Percentiles rank a stretch among this genome's conserved stretches.
Evolutionary conservation across 2,888 invertebrate genomes (phyloP).

Genomic region (Trachelus tabidus): DNA sequence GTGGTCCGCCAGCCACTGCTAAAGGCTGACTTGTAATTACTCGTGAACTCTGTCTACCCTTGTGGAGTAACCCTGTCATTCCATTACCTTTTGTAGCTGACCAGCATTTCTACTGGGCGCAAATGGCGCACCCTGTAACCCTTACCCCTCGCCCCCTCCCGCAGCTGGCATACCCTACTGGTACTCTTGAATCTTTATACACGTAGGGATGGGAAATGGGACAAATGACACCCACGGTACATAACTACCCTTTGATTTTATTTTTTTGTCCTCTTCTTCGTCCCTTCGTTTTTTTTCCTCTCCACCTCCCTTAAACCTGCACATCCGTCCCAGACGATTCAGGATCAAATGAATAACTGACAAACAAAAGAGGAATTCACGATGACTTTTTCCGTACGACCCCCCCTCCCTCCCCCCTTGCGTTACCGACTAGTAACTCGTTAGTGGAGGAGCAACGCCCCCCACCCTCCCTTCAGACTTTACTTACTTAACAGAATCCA

Average conservation of each 20-base stretch:
- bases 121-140: constrained; percentile 28
- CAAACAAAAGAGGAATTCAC: constrained; percentile 4
- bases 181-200: too few species aligned
- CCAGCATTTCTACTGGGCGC: constrained; percentile 20
- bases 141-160: constrained; percentile 20
- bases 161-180: background rate
- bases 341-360: constrained; percentile 4
- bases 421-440: background rate
- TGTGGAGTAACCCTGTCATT: constrained; percentile 40
- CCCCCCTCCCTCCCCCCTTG: background rate
- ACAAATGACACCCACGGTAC: too few species aligned
- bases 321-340: background rate
- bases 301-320: background rate
- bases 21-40: constrained; percentile 42
- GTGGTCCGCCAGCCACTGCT: background rate
- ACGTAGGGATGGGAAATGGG: too few species aligned
- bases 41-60: constrained; percentile 29
- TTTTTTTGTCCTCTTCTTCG: too few species aligned
- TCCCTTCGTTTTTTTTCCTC: too few species aligned
- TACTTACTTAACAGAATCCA: too few species aligned
- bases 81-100: constrained; percentile 39
- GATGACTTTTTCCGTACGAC: background rate
- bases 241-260: too few species aligned
- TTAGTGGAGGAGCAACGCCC: background rate
- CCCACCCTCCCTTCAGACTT: too few species aligned